Evolutionary conservation across 1,140 invertebrate genomes (phyloP), one percentile per base, ranked within the genome.

Genomic region (Drosophila sturtevanti): DNA sequence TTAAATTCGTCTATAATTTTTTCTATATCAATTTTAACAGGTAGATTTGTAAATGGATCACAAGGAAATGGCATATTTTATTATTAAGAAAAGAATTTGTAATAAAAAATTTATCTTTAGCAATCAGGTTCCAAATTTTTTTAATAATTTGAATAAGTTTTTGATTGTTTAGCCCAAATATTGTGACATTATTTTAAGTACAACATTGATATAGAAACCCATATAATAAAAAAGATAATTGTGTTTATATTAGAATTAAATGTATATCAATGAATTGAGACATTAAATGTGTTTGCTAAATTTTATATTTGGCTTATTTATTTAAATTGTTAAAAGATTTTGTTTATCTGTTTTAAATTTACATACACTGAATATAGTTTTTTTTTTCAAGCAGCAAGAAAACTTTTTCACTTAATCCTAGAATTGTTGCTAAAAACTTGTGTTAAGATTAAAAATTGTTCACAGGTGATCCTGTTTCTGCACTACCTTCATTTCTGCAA

Each of bases 281-380:
- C 1, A 9, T 7, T 48, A 1, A 1, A 48, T 21, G 9, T 21
- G 21, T 37, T 11, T 44, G 16, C 84, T 87, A 86, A 70, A 68
- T 68, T 67, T 52, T 86, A 86, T 86, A 86, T 86, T 87, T 86
- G 84, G 82, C 84, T 86, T 86, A 79, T 70, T 68, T 66, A 81
- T 72, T 79, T 81, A 87, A 81, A 87, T 68, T 34, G 68, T 68
- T 85, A 85, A 55, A 84, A 56, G 55, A 35, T 35, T 56, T 48
- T 60, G 27, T 31, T 24, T 24, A 2, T 24, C 24, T 48, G n/a
- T 38, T 21, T 69, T 69, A 59, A 81, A 75, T 87, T 73, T 86
- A 86, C 67, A 87, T 68, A 81, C n/a, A 74, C 65, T 37, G n/a
- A 67, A 77, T 10, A 48, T 38, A 52, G 16, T 51, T 70, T n/a